Evolutionary conservation across 2,888 invertebrate genomes (phyloP).

Genomic region (Glyphotaelius pellucidus): DNA sequence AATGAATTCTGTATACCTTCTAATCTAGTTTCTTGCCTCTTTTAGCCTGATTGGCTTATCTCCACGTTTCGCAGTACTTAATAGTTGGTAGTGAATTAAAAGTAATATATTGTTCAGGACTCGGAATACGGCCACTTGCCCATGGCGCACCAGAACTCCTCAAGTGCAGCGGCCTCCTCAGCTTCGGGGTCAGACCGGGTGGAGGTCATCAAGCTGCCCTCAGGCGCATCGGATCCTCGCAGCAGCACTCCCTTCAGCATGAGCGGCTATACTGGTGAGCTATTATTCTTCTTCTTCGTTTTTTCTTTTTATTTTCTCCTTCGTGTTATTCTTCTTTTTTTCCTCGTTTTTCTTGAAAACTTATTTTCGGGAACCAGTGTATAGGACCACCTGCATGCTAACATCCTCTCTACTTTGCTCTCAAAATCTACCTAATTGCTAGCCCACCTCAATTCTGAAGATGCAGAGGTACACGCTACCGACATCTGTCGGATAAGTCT

Average conservation of each 20-base stretch:
- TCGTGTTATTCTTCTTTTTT: too few species aligned
- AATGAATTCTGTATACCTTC: too few species aligned
- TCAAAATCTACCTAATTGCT: too few species aligned
- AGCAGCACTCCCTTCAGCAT: slow-evolving; percentile 75
- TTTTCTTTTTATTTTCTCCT: too few species aligned
- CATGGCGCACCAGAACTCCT: slow-evolving; percentile 66
- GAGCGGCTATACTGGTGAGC: slow-evolving; percentile 72
- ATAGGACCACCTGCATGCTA: too few species aligned
- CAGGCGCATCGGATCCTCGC: slow-evolving; percentile 78
- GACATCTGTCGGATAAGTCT: too few species aligned
- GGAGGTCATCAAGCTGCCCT: slow-evolving; percentile 89
- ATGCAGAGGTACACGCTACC: too few species aligned
- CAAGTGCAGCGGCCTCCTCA: slow-evolving; percentile 32
- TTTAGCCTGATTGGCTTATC: not conserved
- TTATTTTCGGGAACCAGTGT: too few species aligned
- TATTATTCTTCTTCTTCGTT: not conserved
- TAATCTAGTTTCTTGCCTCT: too few species aligned
- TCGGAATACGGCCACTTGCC: slow-evolving; percentile 63
- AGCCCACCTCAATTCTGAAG: too few species aligned
- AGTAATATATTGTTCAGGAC: slow-evolving; percentile 35
- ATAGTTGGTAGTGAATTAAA: not conserved
- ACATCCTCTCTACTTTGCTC: too few species aligned
- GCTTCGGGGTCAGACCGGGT: slow-evolving; percentile 82
- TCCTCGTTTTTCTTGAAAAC: not conserved
- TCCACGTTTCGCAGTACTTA: not conserved